Percentiles rank a stretch among this genome's conserved stretches.
Evolutionary conservation across 2,113 vertebrate genomes (phyloP).

Genomic region (Rhinogobius similis): DNA sequence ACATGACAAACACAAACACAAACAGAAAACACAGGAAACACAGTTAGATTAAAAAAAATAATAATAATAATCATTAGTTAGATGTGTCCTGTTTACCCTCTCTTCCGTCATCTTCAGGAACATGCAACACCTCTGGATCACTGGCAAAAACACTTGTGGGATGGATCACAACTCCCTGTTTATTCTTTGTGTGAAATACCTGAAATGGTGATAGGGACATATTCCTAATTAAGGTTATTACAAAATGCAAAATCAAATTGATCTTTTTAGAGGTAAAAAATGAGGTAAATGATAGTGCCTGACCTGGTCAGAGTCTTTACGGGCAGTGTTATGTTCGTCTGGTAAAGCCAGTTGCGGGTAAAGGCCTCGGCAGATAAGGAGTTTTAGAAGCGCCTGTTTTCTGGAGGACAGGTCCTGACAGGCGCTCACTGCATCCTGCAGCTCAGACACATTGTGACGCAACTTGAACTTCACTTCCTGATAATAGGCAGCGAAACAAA

Average conservation of each 20-base stretch:
- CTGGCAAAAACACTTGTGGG: slow-evolving; percentile 86
- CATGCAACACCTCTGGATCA: slow-evolving; percentile 82
- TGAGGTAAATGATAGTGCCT: neutral
- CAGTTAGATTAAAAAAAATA: neutral
- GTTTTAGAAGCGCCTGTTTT: slow-evolving; percentile 82
- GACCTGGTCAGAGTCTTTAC: slow-evolving; percentile 93
- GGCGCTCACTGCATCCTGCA: slow-evolving; percentile 73
- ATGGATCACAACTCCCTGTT: slow-evolving; percentile 87
- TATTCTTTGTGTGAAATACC: slow-evolving; percentile 90
- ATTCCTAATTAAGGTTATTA: neutral
- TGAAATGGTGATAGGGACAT: slow-evolving; percentile 46
- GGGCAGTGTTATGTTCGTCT: slow-evolving; percentile 84
- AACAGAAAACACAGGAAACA: neutral
- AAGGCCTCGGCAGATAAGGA: slow-evolving; percentile 87
- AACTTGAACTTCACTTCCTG: slow-evolving; percentile 94
- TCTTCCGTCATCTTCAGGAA: slow-evolving; percentile 55
- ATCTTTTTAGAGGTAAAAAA: no score
- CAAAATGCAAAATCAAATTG: fast-evolving
- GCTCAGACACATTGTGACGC: slow-evolving; percentile 84
- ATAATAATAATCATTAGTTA: neutral
- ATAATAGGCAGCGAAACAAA: neutral
- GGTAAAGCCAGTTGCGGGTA: slow-evolving; percentile 89
- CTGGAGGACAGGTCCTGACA: slow-evolving; percentile 76
- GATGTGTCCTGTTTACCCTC: slow-evolving; percentile 54
- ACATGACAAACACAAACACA: slow-evolving; percentile 3